phyloP scores from a whole-genome alignment of 1,140 invertebrate species.

The Spodoptera litura region DNA sequence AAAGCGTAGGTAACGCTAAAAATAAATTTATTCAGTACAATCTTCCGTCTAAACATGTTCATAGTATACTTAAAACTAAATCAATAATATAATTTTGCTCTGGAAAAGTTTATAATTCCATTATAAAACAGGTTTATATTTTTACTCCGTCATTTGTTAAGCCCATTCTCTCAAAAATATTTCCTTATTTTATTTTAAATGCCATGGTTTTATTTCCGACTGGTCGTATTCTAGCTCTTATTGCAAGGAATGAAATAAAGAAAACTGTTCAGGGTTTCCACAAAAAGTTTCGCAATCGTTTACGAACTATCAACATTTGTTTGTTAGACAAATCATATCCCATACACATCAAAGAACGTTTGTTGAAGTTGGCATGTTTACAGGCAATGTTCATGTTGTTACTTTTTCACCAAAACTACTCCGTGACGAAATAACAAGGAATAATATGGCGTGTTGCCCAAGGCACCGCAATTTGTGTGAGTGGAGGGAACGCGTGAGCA shows the following conservation, averaged over 20 bases:
- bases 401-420: conserved; percentile 29
- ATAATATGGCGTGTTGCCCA: conserved; percentile 7
- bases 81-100: background rate
- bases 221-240: background rate
- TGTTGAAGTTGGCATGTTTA: conserved; percentile 30
- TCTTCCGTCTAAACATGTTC: conserved; percentile 1
- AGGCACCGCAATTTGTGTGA: conserved; percentile 32
- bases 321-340: conserved; percentile 36
- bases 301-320: conserved; percentile 14
- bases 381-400: conserved; percentile 28
- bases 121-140: too few relatives aligned
- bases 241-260: background rate
- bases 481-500: conserved; percentile 32
- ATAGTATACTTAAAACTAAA: background rate
- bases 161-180: background rate
- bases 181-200: background rate
- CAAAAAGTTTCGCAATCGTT: conserved; percentile 4
- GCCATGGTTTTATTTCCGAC: background rate
- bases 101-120: too few relatives aligned
- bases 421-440: conserved; percentile 35
- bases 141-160: background rate
- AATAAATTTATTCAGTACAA: conserved; percentile 1
- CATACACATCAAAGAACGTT: conserved; percentile 29
- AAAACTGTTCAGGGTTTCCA: background rate
- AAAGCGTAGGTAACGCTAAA: background rate